Conservation (phyloP, 2,113 vertebrate genomes). For the Gasterosteus nipponicus region DNA sequence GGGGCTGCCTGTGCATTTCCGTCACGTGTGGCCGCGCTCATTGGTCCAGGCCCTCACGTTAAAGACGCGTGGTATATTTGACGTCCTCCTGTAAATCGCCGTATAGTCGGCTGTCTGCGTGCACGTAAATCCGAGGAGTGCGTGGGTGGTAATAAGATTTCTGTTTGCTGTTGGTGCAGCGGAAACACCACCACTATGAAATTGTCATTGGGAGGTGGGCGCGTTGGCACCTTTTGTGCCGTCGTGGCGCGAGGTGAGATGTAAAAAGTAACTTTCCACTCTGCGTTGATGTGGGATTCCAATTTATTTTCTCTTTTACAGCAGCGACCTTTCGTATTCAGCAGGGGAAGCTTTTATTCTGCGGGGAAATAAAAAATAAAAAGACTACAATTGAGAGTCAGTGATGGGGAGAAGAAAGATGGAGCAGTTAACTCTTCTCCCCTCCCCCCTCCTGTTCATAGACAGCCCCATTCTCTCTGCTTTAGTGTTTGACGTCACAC, state of each 20-base stretch:
- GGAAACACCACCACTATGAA: constrained; percentile 20
- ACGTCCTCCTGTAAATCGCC: not conserved
- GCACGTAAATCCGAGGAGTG: not conserved
- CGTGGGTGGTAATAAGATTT: constrained; percentile 21
- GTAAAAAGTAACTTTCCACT: not conserved
- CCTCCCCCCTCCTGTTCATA: constrained; percentile 69
- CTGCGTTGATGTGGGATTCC: constrained; percentile 10
- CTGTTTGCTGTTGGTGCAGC: constrained; percentile 5
- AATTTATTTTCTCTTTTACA: not conserved
- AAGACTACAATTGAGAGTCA: constrained; percentile 41
- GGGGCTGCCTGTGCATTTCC: constrained; percentile 27
- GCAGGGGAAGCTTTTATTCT: constrained; percentile 8
- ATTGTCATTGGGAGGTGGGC: constrained; percentile 19
- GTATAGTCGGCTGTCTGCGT: constrained; percentile 15
- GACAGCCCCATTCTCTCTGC: constrained; percentile 41
- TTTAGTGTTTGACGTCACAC: constrained; percentile 74
- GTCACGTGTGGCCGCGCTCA: constrained; percentile 38
- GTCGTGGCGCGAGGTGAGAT: not conserved
- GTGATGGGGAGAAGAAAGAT: constrained; percentile 60
- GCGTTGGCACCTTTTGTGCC: constrained; percentile 29
- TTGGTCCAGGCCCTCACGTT: constrained; percentile 9
- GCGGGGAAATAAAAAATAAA: constrained; percentile 16
- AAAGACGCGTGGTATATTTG: not conserved
- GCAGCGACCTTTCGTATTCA: constrained; percentile 3
- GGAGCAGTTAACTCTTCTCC: constrained; percentile 66